A percentile compares a stretch with the other conserved stretches of the same genome.
These are phyloP conservation scores for Trichonephila inaurata DNA, from an alignment of 1,140 invertebrate genomes.

Conservation along the genomic window DNA sequence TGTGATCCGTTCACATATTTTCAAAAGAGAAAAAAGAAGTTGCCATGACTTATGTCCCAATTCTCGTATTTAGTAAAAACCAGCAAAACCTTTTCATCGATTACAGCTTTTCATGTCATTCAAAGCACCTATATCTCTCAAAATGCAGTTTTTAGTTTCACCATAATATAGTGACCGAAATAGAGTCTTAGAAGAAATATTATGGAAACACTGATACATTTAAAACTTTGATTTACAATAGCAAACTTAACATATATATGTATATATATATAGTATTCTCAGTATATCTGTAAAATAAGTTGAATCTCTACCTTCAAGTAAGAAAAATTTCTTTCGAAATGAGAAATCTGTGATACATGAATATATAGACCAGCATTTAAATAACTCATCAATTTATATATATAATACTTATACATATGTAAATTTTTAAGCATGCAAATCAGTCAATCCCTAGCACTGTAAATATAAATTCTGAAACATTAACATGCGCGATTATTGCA, in stretches of 20 bases:
- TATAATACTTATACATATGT: conserved; percentile 4
- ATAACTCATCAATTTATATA: conserved; percentile 3
- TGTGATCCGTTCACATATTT: too few species aligned
- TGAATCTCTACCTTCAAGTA: neutral
- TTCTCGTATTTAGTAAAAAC: too few species aligned
- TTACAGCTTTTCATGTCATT: too few species aligned
- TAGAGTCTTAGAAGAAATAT: too few species aligned
- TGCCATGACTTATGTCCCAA: too few species aligned
- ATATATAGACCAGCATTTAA: neutral
- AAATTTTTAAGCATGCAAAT: conserved; percentile 25
- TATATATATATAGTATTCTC: neutral
- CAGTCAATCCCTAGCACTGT: neutral
- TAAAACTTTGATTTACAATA: neutral
- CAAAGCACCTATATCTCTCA: too few species aligned
- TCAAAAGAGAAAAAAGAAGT: too few species aligned
- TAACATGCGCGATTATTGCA: conserved; percentile 41
- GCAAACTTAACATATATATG: neutral
- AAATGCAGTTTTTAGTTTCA: too few species aligned
- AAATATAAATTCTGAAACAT: conserved; percentile 41
- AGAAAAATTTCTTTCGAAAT: neutral
- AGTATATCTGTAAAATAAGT: neutral
- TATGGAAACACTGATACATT: too few species aligned
- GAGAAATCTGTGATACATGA: neutral
- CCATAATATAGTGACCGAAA: too few species aligned
- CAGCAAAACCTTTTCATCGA: too few species aligned